A percentile compares a stretch with the other conserved stretches of the same genome.
Evolutionary conservation across 1,140 invertebrate species (phyloP).

Genomic region (Chymomyza costata): DNA sequence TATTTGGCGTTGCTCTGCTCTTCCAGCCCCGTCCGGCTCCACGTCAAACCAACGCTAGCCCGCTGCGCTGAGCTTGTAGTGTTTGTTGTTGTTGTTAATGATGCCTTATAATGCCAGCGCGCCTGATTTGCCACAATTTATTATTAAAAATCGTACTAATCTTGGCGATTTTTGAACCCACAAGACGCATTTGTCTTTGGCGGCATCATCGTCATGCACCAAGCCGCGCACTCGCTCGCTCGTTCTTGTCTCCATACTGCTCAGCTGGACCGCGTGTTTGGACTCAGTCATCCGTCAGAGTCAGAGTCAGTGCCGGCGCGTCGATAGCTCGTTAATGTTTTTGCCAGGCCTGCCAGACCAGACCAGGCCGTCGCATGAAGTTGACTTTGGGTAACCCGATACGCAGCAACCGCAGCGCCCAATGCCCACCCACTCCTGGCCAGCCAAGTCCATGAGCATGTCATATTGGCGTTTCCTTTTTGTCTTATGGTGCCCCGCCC

Average conservation of each 20-base stretch:
- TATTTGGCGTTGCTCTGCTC: conserved; percentile 6
- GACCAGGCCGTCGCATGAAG: conserved; percentile 3
- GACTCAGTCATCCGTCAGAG: conserved; percentile 53
- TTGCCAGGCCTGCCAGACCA: conserved; percentile 18
- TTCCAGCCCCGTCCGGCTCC: not conserved
- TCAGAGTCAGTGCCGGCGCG: conserved; percentile 42
- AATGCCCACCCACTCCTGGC: conserved; percentile 1
- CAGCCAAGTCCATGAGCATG: conserved; percentile 49
- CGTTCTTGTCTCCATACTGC: conserved; percentile 15
- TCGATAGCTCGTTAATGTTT: conserved; percentile 67
- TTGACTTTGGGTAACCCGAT: conserved; percentile 42
- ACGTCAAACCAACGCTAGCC: too few species aligned
- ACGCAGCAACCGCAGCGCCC: conserved; percentile 12
- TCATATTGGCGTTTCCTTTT: conserved; percentile 72
- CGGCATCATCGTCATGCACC: conserved; percentile 15
- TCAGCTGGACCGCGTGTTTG: conserved; percentile 3
- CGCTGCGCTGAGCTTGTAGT: conserved; percentile 16
- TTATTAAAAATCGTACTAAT: conserved; percentile 72
- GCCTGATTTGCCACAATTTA: conserved; percentile 74
- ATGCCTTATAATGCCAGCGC: conserved; percentile 72
- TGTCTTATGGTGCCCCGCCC: conserved; percentile 24
- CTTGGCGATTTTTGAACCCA: conserved; percentile 68
- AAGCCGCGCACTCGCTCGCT: conserved; percentile 1
- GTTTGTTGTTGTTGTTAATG: conserved; percentile 65
- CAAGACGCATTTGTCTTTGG: conserved; percentile 71